phyloP scores from a whole-genome alignment of 2,113 vertebrate species.

The Odontesthes bonariensis region DNA sequence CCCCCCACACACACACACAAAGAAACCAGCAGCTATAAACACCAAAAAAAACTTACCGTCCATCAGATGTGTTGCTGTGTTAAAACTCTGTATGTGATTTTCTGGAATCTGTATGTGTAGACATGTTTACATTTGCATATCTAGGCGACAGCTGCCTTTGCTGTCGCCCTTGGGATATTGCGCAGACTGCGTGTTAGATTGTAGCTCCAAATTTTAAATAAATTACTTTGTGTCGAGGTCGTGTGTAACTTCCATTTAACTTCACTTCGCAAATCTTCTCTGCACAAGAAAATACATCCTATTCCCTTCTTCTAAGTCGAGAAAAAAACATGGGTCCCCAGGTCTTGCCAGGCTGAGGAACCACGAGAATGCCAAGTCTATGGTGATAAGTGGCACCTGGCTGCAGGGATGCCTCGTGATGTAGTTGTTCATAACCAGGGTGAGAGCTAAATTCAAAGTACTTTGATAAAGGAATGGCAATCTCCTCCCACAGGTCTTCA shows the following conservation, averaged over 20 bases:
- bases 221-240: conserved; percentile 2
- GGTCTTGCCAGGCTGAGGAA: conserved; percentile 86
- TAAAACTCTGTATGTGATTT: conserved; percentile 12
- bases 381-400: conserved; percentile 28
- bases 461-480: conserved; percentile 81
- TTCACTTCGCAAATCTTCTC: background rate
- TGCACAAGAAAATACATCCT: conserved; percentile 5
- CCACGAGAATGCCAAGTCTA: conserved; percentile 87
- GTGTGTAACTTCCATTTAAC: background rate
- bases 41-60: conserved; percentile 4
- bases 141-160: background rate
- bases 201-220: background rate
- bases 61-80: conserved; percentile 10
- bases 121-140: background rate
- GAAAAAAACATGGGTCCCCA: conserved; percentile 97
- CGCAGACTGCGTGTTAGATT: background rate
- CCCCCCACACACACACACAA: background rate
- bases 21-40: conserved; percentile 15
- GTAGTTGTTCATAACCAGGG: conserved; percentile 19
- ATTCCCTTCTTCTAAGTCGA: conserved; percentile 85
- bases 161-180: background rate
- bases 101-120: background rate
- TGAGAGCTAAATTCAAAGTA: conserved; percentile 84
- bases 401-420: conserved; percentile 12
- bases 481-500: conserved; percentile 83